Percentiles rank a stretch among this genome's conserved stretches.
Evolutionary conservation across 2,797 vertebrate genomes (phyloP).

Genomic region (Hirundo rustica): DNA sequence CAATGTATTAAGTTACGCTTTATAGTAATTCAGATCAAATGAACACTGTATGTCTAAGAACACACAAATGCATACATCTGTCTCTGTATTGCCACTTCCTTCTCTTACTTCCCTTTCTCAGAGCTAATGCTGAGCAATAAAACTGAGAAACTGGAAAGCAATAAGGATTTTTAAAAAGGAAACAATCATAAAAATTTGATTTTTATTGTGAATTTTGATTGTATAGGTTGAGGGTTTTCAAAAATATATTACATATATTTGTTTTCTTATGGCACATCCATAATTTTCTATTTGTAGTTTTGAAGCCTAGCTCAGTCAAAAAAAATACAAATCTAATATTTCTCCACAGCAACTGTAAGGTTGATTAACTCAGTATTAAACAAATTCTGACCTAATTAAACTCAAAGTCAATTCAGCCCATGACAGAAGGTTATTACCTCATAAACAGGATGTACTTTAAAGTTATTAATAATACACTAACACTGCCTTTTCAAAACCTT

Average conservation of each 20-base stretch:
- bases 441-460: constrained; percentile 69
- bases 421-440: constrained; percentile 59
- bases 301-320: neutral
- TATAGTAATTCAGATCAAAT: neutral
- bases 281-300: neutral
- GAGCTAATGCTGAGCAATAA: neutral
- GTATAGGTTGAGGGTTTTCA: neutral
- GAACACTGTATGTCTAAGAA: neutral
- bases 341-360: neutral
- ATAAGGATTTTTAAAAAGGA: neutral
- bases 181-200: neutral
- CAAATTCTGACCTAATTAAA: constrained; percentile 60
- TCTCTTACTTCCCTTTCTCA: neutral
- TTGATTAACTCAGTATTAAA: constrained; percentile 59
- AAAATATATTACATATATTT: neutral
- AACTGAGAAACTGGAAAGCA: neutral
- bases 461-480: constrained; percentile 67
- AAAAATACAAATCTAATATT: neutral
- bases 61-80: neutral
- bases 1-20: neutral
- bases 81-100: neutral
- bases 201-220: neutral
- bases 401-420: constrained; percentile 51
- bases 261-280: neutral
- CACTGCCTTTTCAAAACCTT: constrained; percentile 60